These are phyloP conservation scores for Littorina saxatilis DNA, from an alignment of 1,140 invertebrate species.

Conservation along the genomic window DNA sequence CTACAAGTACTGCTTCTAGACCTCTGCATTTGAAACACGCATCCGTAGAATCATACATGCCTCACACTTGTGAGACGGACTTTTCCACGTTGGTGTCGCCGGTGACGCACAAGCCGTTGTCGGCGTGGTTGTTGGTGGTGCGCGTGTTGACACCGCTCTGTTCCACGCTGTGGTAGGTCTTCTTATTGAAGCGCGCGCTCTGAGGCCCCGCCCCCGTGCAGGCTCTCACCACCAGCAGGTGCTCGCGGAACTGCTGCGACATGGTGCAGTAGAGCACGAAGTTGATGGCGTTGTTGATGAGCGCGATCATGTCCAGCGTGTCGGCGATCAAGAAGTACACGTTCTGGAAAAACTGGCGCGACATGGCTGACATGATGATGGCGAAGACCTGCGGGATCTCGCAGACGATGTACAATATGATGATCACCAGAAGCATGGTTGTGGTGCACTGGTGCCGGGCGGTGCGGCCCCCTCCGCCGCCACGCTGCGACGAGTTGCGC, in stretches of 20 bases:
- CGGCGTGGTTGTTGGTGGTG: conserved; percentile 21
- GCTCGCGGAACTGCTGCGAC: conserved; percentile 92
- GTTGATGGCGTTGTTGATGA: conserved; percentile 93
- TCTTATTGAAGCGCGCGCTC: conserved; percentile 15
- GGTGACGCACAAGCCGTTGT: conserved; percentile 34
- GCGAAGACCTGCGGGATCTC: conserved; percentile 84
- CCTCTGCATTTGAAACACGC: no score
- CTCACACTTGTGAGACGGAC: conserved; percentile 37
- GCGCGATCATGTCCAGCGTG: conserved; percentile 91
- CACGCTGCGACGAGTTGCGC: conserved; percentile 78
- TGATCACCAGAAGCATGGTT: conserved; percentile 52
- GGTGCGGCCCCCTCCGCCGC: neutral
- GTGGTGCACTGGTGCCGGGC: conserved; percentile 81
- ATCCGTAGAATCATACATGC: no score
- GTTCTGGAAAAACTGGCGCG: conserved; percentile 59
- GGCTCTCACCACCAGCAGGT: conserved; percentile 76
- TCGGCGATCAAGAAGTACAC: conserved; percentile 83
- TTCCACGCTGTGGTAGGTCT: conserved; percentile 38
- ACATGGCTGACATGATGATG: conserved; percentile 59
- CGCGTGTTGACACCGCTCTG: conserved; percentile 31
- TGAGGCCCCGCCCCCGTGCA: neutral
- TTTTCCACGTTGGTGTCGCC: conserved; percentile 30
- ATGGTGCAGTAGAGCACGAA: conserved; percentile 95
- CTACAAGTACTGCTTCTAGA: no score
- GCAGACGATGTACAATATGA: conserved; percentile 87